Evolutionary conservation across 1,140 invertebrate species (phyloP).

Genomic region (Heliconius nattereri): DNA sequence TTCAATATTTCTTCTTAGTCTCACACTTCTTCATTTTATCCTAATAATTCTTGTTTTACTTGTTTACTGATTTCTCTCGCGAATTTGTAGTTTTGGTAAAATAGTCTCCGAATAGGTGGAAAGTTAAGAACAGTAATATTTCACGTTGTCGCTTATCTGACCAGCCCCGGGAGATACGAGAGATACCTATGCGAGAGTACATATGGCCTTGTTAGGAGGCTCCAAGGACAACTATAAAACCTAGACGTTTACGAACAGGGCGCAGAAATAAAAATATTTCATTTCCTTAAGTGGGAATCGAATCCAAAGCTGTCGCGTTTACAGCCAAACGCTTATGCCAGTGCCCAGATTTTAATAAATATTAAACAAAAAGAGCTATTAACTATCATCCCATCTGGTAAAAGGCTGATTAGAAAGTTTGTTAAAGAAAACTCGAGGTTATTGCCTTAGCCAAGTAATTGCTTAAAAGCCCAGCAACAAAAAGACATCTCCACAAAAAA

Average conservation of each 20-base stretch:
- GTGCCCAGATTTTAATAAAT: background rate
- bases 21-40: too few species aligned
- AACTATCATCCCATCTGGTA: background rate
- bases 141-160: background rate
- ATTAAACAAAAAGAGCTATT: background rate
- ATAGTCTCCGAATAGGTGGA: background rate
- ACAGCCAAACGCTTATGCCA: too few species aligned
- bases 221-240: too few species aligned
- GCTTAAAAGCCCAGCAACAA: constrained; percentile 15
- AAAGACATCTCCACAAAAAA: constrained; percentile 3
- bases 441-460: constrained; percentile 15
- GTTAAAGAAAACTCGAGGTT: constrained; percentile 4
- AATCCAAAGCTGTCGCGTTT: too few species aligned
- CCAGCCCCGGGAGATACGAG: too few species aligned
- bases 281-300: too few species aligned
- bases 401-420: constrained; percentile 8
- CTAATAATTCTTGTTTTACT: too few species aligned
- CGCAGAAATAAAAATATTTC: too few species aligned
- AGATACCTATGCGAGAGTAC: too few species aligned
- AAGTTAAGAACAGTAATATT: background rate
- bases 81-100: background rate
- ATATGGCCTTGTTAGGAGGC: too few species aligned
- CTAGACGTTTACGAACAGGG: too few species aligned
- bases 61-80: too few species aligned
- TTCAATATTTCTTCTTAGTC: background rate